A percentile compares a stretch with the other conserved stretches of the same genome.
These are phyloP conservation scores for Ganaspis sp. DNA, from an alignment of 1,140 invertebrate genomes.

Conservation along the genomic window DNA sequence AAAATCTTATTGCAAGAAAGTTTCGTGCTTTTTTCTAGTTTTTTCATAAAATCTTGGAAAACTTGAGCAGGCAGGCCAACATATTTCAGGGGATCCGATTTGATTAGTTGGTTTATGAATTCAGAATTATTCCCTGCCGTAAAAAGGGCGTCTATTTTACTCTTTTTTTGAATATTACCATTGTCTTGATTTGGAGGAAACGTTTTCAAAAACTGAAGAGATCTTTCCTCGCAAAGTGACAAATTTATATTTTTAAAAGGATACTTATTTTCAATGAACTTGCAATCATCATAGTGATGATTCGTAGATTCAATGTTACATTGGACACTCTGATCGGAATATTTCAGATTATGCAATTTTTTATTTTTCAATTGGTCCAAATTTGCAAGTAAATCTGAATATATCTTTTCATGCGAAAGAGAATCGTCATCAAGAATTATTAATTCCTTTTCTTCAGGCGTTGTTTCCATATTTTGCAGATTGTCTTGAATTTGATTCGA, in stretches of 20 bases:
- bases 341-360: background rate
- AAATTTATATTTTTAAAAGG: background rate
- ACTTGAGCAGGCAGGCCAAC: background rate
- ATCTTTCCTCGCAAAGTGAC: background rate
- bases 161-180: background rate
- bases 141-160: background rate
- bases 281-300: background rate
- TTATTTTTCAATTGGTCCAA: background rate
- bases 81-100: background rate
- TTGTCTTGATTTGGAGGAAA: background rate
- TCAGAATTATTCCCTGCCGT: background rate
- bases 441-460: background rate
- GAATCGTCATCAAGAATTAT: background rate
- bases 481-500: background rate
- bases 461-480: background rate
- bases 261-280: background rate
- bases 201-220: background rate
- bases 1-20: background rate
- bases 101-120: background rate
- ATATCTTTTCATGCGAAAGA: background rate
- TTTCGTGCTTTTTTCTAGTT: background rate
- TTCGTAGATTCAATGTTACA: background rate
- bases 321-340: background rate
- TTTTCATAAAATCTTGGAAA: background rate
- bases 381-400: background rate